Percentiles rank a stretch among this genome's conserved stretches.
Conservation (phyloP, 2,797 vertebrate genomes). For the Taeniopygia guttata region DNA sequence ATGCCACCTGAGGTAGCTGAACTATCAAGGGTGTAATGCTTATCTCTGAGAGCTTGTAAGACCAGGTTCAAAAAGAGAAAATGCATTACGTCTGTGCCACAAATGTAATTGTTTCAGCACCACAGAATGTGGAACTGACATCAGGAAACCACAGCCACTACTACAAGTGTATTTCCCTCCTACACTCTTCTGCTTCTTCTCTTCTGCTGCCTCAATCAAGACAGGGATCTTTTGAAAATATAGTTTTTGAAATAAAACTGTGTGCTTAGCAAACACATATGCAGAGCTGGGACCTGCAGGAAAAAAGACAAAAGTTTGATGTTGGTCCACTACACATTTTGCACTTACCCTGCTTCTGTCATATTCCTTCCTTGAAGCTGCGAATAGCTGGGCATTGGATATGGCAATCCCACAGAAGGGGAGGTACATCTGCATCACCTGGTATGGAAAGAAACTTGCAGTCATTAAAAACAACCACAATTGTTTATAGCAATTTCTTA, state of each 20-base stretch:
- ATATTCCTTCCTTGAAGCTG: slow-evolving; percentile 97
- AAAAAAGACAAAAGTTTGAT: neutral
- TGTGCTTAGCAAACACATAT: neutral
- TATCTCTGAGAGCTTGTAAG: too few species aligned
- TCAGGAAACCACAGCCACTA: neutral
- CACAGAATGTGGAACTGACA: neutral
- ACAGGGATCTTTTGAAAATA: neutral
- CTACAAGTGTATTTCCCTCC: neutral
- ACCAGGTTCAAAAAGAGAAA: too few species aligned
- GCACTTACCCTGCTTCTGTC: slow-evolving; percentile 95
- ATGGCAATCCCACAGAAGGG: slow-evolving; percentile 98
- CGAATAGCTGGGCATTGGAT: slow-evolving; percentile 96
- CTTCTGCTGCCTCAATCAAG: neutral
- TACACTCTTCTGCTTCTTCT: neutral
- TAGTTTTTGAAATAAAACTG: neutral
- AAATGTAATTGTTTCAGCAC: slow-evolving; percentile 4
- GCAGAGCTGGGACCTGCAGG: neutral
- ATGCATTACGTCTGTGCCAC: neutral
- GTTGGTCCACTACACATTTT: neutral
- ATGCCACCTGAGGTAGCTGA: too few species aligned
- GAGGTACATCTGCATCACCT: slow-evolving; percentile 99
- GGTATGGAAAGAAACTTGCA: slow-evolving; percentile 42
- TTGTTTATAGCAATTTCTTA: neutral
- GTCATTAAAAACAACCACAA: neutral
- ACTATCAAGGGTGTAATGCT: too few species aligned